A percentile compares a stretch with the other conserved stretches of the same genome.
Evolutionary conservation across 1,140 invertebrate species (phyloP).

Genomic region (Microplitis mediator): DNA sequence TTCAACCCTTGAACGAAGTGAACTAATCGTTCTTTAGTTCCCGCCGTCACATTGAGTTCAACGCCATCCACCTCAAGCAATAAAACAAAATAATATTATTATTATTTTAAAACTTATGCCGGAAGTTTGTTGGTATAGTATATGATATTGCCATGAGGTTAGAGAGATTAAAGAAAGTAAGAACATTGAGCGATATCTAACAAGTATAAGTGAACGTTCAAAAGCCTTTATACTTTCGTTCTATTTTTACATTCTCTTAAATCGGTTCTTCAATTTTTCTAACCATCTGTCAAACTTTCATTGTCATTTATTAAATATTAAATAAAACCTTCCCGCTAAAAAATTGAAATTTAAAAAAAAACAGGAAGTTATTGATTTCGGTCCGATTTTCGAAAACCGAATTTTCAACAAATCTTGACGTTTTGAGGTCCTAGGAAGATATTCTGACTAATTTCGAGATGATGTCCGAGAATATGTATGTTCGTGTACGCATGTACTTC

Average conservation of each 20-base stretch:
- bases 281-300: neutral
- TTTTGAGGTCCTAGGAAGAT: too few relatives aligned
- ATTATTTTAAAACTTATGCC: neutral
- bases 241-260: neutral
- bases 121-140: neutral
- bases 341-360: neutral
- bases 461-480: too few relatives aligned
- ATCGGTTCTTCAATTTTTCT: neutral
- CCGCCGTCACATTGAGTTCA: slow-evolving; percentile 68
- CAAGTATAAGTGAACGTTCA: neutral
- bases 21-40: slow-evolving; percentile 64
- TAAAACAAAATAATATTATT: slow-evolving; percentile 10
- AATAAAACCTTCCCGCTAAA: neutral
- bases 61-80: slow-evolving; percentile 66
- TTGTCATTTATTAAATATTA: too few relatives aligned
- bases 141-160: neutral
- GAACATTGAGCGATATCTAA: slow-evolving; percentile 6
- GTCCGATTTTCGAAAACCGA: too few relatives aligned
- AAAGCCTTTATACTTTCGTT: too few relatives aligned
- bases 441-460: too few relatives aligned
- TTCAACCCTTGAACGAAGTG: slow-evolving; percentile 67
- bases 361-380: too few relatives aligned
- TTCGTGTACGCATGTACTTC: too few relatives aligned
- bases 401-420: too few relatives aligned
- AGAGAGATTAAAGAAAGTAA: slow-evolving; percentile 9